Base-by-base conservation (phyloP, 2,113 vertebrate genomes). In the Carollia perspicillata region DNA sequence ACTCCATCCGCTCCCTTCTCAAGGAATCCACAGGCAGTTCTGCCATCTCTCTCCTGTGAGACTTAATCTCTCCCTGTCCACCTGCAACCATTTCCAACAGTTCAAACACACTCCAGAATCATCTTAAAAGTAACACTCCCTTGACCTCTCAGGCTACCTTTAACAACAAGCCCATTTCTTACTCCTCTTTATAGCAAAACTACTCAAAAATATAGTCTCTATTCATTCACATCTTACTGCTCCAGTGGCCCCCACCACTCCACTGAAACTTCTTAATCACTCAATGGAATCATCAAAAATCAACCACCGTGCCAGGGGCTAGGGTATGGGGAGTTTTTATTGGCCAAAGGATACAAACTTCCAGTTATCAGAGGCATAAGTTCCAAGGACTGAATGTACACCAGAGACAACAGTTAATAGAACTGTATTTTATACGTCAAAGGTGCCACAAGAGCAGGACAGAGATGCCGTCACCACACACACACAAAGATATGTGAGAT, bases 231-330 rank as follows among this genome's bases (percentile, higher is more conserved):
- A 53, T 26, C 44, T 44, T 0, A 65, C 37, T 63, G 37, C 4
- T 20, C 30, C 3, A 1, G n/a, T 22, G 17, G 5, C 8, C 53
- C 35, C 44, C 0, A 51, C 12, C 11, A 20, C 0, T 4, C 4
- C 51, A 69, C 1, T 8, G 1, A 87, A 53, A 81, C 30, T 37
- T 71, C 18, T n/a, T 28, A 66, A 9, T 8, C 74, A 23, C 23
- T 89, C 66, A 51, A 13, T 2, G 47, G 30, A 10, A 83, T n/a
- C 51, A 58, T 68, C 13, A 72, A 88, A 44, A 40, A n/a, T 26
- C 75, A 81, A 30, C 28, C 84, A 72, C 75, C 30, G 30, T 86
- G 49, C 22, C 83, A 47, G 30, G 60, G 17, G 22, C 60, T 53
- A 17, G 49, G 18, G 5, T 0, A 22, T 68, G 47, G 30, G 35